A percentile compares a stretch with the other conserved stretches of the same genome.
Conservation (phyloP, 2,888 invertebrate species). For the Cantharis lateralis region DNA sequence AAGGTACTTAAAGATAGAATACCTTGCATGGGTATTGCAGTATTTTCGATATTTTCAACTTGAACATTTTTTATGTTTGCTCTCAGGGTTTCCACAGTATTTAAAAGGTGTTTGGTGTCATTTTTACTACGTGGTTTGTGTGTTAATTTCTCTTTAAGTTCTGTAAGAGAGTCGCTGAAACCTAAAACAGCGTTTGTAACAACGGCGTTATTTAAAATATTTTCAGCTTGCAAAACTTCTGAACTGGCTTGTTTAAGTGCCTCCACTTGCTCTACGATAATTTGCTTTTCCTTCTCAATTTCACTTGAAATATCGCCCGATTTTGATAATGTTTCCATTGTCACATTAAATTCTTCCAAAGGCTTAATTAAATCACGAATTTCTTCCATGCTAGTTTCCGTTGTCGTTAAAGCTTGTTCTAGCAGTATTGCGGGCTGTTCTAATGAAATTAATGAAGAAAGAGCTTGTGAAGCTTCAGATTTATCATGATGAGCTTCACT, state of each 20-base stretch:
- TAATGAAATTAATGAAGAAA: background rate
- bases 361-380: background rate
- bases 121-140: background rate
- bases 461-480: background rate
- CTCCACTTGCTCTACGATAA: background rate
- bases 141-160: background rate
- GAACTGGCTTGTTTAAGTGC: background rate
- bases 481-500: background rate
- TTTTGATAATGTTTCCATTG: background rate
- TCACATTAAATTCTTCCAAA: background rate
- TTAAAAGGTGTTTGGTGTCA: background rate
- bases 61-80: background rate
- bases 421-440: background rate
- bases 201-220: background rate
- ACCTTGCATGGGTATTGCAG: background rate
- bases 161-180: background rate
- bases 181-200: background rate
- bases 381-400: background rate
- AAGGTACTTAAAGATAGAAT: background rate
- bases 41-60: background rate
- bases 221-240: background rate
- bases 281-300: background rate
- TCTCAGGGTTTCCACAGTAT: background rate
- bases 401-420: background rate
- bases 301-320: background rate